Conservation (phyloP, 2,113 vertebrate genomes). For the Mesitornis unicolor region DNA sequence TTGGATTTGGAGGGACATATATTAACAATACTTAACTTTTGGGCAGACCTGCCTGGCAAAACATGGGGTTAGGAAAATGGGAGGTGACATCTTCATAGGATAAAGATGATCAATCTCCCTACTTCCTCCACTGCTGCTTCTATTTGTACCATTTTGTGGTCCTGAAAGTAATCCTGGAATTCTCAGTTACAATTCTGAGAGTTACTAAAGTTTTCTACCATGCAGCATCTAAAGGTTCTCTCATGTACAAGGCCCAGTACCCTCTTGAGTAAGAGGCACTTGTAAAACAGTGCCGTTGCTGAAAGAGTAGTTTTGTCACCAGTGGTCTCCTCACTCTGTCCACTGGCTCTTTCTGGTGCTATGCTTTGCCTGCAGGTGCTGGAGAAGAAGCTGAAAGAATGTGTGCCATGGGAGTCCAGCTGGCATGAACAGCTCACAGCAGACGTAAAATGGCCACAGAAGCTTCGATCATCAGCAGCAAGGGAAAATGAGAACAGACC, state of each 20-base stretch:
- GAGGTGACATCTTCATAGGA: not conserved
- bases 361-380: not conserved
- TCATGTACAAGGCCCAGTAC: not conserved
- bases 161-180: not conserved
- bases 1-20: not conserved
- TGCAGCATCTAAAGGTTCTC: not conserved
- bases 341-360: not conserved
- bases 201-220: not conserved
- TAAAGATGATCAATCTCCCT: not conserved
- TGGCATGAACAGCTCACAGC: slow-evolving; percentile 20
- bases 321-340: not conserved
- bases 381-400: not conserved
- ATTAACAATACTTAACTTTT: not conserved
- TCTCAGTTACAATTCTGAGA: not conserved
- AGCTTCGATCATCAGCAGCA: not conserved
- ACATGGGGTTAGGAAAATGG: not conserved
- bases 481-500: not conserved
- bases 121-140: not conserved
- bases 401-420: not conserved
- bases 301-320: not conserved
- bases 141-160: not conserved
- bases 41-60: not conserved
- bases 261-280: not conserved
- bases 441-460: not conserved
- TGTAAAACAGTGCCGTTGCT: not conserved